These are phyloP conservation scores for Sphaerophoria taeniata DNA, from an alignment of 2,888 invertebrate species.

Conservation along the genomic window DNA sequence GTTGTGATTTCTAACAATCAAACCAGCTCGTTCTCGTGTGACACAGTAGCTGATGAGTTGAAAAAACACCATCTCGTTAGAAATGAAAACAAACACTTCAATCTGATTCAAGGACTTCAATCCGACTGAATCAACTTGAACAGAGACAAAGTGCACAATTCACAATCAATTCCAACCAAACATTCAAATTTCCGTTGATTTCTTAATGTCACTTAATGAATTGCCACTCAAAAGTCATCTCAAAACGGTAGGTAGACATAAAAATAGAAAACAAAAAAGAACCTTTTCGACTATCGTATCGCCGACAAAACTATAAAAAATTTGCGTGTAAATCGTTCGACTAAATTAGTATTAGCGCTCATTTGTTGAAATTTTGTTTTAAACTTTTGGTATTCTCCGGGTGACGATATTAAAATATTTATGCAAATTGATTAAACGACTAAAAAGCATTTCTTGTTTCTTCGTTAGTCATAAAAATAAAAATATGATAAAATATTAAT, in stretches of 20 bases:
- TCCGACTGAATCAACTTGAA: neutral
- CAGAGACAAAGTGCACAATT: neutral
- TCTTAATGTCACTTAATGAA: conserved; percentile 46
- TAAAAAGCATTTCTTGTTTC: neutral
- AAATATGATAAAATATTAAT: conserved; percentile 38
- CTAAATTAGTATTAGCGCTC: conserved; percentile 43
- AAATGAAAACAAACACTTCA: conserved; percentile 68
- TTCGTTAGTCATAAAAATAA: conserved; percentile 48
- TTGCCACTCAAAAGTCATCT: conserved; percentile 39
- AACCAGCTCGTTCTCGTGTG: conserved; percentile 30
- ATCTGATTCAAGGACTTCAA: conserved; percentile 28
- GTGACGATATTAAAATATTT: conserved; percentile 52
- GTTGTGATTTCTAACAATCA: conserved; percentile 49
- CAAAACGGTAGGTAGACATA: conserved; percentile 34
- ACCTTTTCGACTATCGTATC: neutral
- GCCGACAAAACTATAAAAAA: conserved; percentile 18
- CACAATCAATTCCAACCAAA: neutral
- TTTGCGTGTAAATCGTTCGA: conserved; percentile 47
- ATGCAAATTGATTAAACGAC: conserved; percentile 56
- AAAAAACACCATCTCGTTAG: conserved; percentile 66
- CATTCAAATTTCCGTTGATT: conserved; percentile 33
- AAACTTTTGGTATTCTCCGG: conserved; percentile 10
- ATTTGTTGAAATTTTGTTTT: conserved; percentile 7
- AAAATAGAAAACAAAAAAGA: neutral
- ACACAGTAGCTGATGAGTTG: conserved; percentile 63